Conservation (phyloP, 2,888 invertebrate species). For the Agonopterix subpropinquella region DNA sequence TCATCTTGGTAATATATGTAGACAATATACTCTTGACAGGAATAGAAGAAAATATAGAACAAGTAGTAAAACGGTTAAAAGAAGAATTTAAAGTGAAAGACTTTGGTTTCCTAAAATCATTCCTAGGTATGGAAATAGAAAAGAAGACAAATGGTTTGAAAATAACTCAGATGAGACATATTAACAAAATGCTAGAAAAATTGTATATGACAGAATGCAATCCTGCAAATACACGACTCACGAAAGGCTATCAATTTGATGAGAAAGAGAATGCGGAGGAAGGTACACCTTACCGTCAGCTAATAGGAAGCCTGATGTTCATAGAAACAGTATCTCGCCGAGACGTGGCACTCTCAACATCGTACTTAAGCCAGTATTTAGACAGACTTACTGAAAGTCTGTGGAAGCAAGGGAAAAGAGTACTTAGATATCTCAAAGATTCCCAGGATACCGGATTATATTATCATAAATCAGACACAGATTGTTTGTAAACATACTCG, state of each 20-base stretch:
- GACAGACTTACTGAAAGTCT: conserved; percentile 1
- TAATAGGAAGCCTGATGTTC: conserved; percentile 6
- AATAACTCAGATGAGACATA: conserved; percentile 7
- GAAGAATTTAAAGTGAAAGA: conserved; percentile 7
- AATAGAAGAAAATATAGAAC: not conserved
- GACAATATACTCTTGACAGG: conserved; percentile 4
- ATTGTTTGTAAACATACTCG: conserved; percentile 2
- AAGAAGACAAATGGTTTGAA: conserved; percentile 2
- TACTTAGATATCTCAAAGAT: conserved; percentile 1
- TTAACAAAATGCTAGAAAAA: conserved; percentile 8
- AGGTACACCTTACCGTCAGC: conserved; percentile 3
- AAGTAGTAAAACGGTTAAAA: conserved; percentile 1
- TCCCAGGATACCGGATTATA: not conserved
- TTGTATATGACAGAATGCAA: no score
- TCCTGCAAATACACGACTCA: conserved; percentile 1
- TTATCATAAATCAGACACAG: not conserved
- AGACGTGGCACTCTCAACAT: conserved; percentile 1
- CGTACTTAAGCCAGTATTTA: conserved; percentile 3
- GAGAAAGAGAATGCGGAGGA: not conserved
- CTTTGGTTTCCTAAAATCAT: conserved; percentile 4
- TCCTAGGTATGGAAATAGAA: conserved; percentile 8
- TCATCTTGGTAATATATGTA: conserved; percentile 5
- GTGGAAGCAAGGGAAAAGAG: conserved; percentile 4
- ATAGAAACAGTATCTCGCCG: conserved; percentile 2
- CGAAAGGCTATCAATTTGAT: conserved; percentile 1